These are phyloP conservation scores for Enteromius paludinosus DNA, from an alignment of 2,797 vertebrate species.

Conservation along the genomic window DNA sequence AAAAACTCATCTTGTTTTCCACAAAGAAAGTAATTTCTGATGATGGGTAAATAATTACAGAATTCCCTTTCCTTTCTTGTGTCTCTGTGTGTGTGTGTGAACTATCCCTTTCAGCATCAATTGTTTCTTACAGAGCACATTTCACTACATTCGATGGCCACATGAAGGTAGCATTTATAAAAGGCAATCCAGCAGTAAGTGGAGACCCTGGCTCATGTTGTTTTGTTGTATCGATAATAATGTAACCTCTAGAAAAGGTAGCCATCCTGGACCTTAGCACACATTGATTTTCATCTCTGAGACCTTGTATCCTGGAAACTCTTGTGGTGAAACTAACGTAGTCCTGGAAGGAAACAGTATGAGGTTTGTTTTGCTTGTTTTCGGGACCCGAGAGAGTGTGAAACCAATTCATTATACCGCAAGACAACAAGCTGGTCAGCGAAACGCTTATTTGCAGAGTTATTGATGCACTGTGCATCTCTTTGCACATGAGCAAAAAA, in stretches of 20 bases:
- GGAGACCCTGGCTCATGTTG: constrained; percentile 21
- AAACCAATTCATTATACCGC: constrained; percentile 27
- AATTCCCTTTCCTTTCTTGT: background rate
- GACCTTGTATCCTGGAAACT: constrained; percentile 8
- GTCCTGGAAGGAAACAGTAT: constrained; percentile 27
- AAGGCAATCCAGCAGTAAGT: constrained; percentile 32
- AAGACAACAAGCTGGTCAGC: constrained; percentile 19
- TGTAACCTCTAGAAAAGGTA: constrained; percentile 12
- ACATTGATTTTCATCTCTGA: constrained; percentile 28
- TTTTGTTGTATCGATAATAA: constrained; percentile 35
- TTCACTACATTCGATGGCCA: background rate
- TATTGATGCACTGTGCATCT: constrained; percentile 1
- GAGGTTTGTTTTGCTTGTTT: constrained; percentile 22
- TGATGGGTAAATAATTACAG: background rate
- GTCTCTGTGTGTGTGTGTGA: background rate
- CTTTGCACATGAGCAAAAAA: background rate
- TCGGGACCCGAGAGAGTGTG: constrained; percentile 2
- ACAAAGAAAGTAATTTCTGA: background rate
- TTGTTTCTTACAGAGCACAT: background rate
- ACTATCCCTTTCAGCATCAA: background rate
- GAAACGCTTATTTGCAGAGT: constrained; percentile 32
- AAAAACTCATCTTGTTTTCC: background rate
- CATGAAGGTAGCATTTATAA: constrained; percentile 1
- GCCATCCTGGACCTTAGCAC: background rate
- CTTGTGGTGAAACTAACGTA: constrained; percentile 6